Conservation (phyloP, 2,888 invertebrate species). For the Dynastes grantii region DNA sequence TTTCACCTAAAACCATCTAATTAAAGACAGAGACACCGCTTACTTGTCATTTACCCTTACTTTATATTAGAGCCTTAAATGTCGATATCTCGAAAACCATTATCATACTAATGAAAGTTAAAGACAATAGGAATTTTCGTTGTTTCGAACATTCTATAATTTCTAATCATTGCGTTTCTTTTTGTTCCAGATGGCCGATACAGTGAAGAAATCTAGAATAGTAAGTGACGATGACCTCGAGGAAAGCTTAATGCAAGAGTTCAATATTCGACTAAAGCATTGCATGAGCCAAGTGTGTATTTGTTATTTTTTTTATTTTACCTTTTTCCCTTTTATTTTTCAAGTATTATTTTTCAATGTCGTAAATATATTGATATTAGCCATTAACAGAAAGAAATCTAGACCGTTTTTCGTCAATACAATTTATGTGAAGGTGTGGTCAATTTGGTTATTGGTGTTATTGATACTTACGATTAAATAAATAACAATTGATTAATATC, state of each 20-base stretch:
- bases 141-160: too few species aligned
- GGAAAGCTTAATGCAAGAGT: constrained; percentile 69
- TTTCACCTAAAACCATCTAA: too few species aligned
- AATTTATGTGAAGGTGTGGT: neutral
- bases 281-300: constrained; percentile 70
- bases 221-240: constrained; percentile 70
- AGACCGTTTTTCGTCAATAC: constrained; percentile 18
- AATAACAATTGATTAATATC: too few species aligned
- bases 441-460: neutral
- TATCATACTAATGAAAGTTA: too few species aligned
- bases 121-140: too few species aligned
- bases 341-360: neutral
- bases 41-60: too few species aligned
- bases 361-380: neutral
- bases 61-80: too few species aligned
- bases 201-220: constrained; percentile 70
- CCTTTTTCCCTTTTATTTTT: constrained; percentile 9
- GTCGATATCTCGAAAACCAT: too few species aligned
- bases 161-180: constrained; percentile 10
- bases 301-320: constrained; percentile 54
- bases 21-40: too few species aligned
- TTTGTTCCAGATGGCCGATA: constrained; percentile 69
- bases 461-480: too few species aligned
- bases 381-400: constrained; percentile 7
- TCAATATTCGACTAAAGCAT: constrained; percentile 70